phyloP scores from a whole-genome alignment of 2,113 vertebrate species.

The Bungarus multicinctus region DNA sequence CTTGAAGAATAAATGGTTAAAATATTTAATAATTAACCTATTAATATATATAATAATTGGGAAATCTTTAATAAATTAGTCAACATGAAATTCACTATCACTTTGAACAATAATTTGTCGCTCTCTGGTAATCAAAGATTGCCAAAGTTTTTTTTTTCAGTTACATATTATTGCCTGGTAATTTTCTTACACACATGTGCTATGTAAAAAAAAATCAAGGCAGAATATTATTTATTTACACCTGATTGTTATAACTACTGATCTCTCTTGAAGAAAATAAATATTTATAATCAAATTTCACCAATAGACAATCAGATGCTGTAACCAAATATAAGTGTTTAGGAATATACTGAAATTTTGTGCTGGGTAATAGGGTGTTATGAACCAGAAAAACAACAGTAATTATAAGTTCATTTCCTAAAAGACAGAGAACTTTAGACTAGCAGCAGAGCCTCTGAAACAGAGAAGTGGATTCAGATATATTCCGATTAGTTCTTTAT shows the following conservation, averaged over 20 bases:
- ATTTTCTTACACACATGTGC: neutral
- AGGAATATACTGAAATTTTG: neutral
- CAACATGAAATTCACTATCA: conserved; percentile 1
- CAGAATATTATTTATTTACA: neutral
- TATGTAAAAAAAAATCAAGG: neutral
- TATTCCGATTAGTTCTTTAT: neutral
- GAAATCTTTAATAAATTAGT: neutral
- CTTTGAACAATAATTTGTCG: neutral
- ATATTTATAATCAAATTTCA: conserved; percentile 2
- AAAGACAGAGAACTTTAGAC: neutral
- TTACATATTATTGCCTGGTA: neutral
- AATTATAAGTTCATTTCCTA: neutral
- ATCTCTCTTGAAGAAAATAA: neutral
- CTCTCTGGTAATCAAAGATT: neutral
- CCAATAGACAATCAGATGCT: neutral
- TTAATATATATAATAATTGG: neutral
- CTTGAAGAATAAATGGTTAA: conserved; percentile 14
- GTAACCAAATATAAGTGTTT: neutral
- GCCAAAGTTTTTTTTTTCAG: neutral
- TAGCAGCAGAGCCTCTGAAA: neutral
- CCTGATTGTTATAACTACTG: neutral
- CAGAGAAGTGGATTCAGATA: neutral
- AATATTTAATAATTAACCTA: conserved; percentile 24
- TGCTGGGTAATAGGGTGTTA: neutral
- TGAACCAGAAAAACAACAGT: neutral